Base-by-base conservation (phyloP, 2,888 invertebrate genomes). In the Hydriomena furcata region DNA sequence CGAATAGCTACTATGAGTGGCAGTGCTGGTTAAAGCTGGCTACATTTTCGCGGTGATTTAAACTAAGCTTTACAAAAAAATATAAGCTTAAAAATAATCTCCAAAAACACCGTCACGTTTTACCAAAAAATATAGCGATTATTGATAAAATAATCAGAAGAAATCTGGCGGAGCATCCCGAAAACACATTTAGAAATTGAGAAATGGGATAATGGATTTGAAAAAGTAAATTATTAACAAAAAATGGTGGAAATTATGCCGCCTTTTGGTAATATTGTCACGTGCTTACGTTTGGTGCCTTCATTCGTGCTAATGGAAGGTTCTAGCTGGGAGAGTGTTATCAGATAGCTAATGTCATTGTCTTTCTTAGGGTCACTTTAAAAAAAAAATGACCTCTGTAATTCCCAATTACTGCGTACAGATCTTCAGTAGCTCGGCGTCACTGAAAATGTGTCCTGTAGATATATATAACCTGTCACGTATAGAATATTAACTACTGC, bases 161-260 rank as follows among this genome's bases (percentile, higher is more conserved):
- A 65, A 65, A 66, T 66, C 65, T 61, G 49, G 49, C 31, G 43
- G 38, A 43, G 45, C 35, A 41, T 52, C 54, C 46, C 44, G 54
- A 42, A 65, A 68, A 72, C 61, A 66, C 71, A 66, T 63, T 68
- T 60, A 61, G 71, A 70, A 13, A 71, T 73, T 56, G 43, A 55
- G 67, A 73, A 70, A 60, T 58, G 54, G 34, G 48, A 62, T 73
- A 75, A 75, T 72, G 71, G 74, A 67, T 71, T 66, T 62, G 36
- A 60, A 62, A 65, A 63, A 65, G 57, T 60, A 65, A 66, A 62
- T 68, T 61, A 65, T 69, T 61, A 64, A 63, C 62, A 61, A 57
- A 65, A 51, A 64, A 72, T n/a, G 56, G 64, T 65, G 65, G 68
- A 72, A 76, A 75, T 68, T 76, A 76, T 76, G 75, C 68, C 66